Evolutionary conservation across 2,113 vertebrate genomes (phyloP).

Genomic region (Hippoglossus stenolepis): DNA sequence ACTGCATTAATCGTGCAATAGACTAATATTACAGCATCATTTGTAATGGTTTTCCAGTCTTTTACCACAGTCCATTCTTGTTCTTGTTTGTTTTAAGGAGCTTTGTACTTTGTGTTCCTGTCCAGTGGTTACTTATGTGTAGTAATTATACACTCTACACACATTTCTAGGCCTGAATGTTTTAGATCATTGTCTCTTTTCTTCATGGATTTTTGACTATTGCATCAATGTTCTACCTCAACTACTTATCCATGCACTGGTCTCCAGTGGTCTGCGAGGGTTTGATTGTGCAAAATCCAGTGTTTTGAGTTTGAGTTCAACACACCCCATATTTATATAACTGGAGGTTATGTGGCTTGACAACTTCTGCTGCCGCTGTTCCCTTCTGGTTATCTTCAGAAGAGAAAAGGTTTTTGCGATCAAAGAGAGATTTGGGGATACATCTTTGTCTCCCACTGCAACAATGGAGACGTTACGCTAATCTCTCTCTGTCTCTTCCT

Average conservation of each 20-base stretch:
- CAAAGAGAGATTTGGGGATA: conserved; percentile 36
- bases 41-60: no score
- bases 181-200: background rate
- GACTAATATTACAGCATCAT: no score
- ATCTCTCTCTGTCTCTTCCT: background rate
- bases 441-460: background rate
- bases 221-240: no score
- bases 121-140: no score
- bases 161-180: background rate
- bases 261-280: no score
- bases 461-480: conserved; percentile 9
- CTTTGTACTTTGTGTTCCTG: no score
- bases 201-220: no score
- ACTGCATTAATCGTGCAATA: no score
- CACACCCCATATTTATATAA: background rate
- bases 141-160: background rate
- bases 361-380: conserved; percentile 9
- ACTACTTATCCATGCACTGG: no score
- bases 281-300: no score
- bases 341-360: background rate
- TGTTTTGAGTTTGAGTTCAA: background rate
- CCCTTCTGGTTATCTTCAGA: conserved; percentile 5
- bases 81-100: no score
- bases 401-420: conserved; percentile 37
- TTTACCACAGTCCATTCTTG: no score